A percentile compares a stretch with the other conserved stretches of the same genome.
phyloP scores from a whole-genome alignment of 2,888 invertebrate genomes.

The Hedychridium roseum region DNA sequence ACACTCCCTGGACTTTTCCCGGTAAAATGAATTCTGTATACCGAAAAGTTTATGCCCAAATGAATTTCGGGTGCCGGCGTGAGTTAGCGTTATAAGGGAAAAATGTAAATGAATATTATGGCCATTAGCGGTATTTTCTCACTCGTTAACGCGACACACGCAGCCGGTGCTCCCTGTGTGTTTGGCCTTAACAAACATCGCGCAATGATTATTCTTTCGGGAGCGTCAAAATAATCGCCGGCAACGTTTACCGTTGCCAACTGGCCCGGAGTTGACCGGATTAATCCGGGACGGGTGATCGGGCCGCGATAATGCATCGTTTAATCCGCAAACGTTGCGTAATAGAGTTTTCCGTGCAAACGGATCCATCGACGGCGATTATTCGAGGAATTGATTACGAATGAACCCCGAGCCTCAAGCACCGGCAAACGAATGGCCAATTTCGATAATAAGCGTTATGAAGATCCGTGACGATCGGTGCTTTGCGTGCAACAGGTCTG shows the following conservation, averaged over 20 bases:
- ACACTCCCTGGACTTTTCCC: no score
- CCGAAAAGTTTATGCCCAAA: no score
- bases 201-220: conserved; percentile 2
- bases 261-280: conserved; percentile 9
- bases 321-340: conserved; percentile 27
- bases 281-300: conserved; percentile 22
- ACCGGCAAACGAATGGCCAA: no score
- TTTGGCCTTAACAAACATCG: no score
- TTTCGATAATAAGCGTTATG: neutral
- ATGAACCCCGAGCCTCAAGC: no score
- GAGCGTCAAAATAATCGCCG: conserved; percentile 4
- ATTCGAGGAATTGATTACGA: conserved; percentile 14
- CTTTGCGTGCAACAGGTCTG: conserved; percentile 19
- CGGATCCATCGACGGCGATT: conserved; percentile 18
- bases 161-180: no score
- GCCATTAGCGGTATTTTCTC: no score
- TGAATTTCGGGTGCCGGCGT: no score
- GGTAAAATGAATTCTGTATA: no score
- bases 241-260: conserved; percentile 17
- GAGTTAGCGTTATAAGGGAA: no score
- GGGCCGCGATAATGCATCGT: conserved; percentile 9
- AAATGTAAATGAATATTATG: no score
- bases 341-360: conserved; percentile 15
- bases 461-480: conserved; percentile 1
- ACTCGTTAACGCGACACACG: no score